phyloP scores from a whole-genome alignment of 2,888 invertebrate species.

The Thecophora atra region DNA sequence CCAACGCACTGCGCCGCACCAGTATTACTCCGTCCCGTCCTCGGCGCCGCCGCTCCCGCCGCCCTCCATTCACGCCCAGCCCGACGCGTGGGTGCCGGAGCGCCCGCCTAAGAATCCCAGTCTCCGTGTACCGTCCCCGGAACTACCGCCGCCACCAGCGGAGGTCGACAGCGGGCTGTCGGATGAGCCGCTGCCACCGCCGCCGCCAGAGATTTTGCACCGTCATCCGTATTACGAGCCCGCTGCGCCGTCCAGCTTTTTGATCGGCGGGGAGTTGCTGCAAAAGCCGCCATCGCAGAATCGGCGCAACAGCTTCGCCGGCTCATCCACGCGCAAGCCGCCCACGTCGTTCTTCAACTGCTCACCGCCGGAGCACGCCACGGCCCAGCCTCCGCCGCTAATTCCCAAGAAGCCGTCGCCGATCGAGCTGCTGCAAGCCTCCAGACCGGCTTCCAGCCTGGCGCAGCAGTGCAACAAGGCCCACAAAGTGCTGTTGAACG shows the following conservation, averaged over 20 bases:
- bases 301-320: slow-evolving; percentile 66
- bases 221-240: slow-evolving; percentile 40
- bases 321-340: slow-evolving; percentile 61
- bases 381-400: slow-evolving; percentile 56
- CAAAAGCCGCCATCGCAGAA: slow-evolving; percentile 60
- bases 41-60: slow-evolving; percentile 28
- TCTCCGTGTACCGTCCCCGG: slow-evolving; percentile 67
- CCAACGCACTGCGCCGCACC: slow-evolving; percentile 33
- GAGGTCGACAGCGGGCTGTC: slow-evolving; percentile 57
- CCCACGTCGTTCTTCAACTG: slow-evolving; percentile 47
- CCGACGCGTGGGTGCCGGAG: slow-evolving; percentile 78
- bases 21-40: slow-evolving; percentile 24
- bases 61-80: slow-evolving; percentile 71
- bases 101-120: slow-evolving; percentile 81
- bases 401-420: slow-evolving; percentile 63
- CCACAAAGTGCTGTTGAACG: slow-evolving; percentile 58
- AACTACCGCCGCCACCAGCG: slow-evolving; percentile 64
- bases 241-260: slow-evolving; percentile 26
- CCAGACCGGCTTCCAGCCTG: slow-evolving; percentile 52
- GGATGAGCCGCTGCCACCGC: slow-evolving; percentile 66
- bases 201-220: slow-evolving; percentile 65
- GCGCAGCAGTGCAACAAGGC: slow-evolving; percentile 53
- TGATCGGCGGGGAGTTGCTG: slow-evolving; percentile 36
- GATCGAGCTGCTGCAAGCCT: slow-evolving; percentile 57
- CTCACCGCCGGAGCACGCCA: slow-evolving; percentile 22